Base-by-base conservation (phyloP, 92 coral and sea anemone species). In the Ricordea florida region DNA sequence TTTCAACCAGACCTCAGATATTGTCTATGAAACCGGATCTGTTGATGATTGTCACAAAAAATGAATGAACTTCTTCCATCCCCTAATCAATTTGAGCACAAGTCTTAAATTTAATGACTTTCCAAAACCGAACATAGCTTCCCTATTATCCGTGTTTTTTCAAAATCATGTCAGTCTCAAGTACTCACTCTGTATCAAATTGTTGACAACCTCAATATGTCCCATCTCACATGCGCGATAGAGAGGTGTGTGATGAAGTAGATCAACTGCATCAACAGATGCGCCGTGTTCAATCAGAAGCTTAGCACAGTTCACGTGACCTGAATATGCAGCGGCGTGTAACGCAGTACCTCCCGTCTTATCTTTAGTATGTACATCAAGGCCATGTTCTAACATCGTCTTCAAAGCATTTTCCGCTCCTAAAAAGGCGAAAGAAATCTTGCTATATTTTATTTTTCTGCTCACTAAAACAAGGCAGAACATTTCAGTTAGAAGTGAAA, bases 141-240 rank as follows among this genome's bases (percentile, higher is more conserved):
- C n/a, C n/a, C n/a, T n/a, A n/a, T n/a, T n/a, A n/a, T n/a, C n/a
- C n/a, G n/a, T n/a, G n/a, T n/a, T n/a, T n/a, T n/a, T n/a, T n/a
- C n/a, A n/a, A n/a, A n/a, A n/a, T n/a, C n/a, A n/a, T n/a, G n/a
- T n/a, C n/a, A n/a, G n/a, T n/a, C n/a, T n/a, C n/a, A 8, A 15
- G 10, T 21, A 69, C 90, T 83, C 67, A 89, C 93, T 64, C 29
- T 42, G 61, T 64, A 91, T 78, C 66, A 94, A 72, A 9, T 72
- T 66, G 29, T 70, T 53, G 18, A 89, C 94, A 28, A 94, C 92
- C 32, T 83, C 88, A 16, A 85, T 66, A 79, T 92, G 92, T 36
- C 98, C 98, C 85, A 80, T 90, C 74, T 91, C 96, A 55, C 98
- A 94, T 32, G 98, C 97, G 72, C 97, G 87, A 67, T 74, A 91